phyloP scores from a whole-genome alignment of 2,113 vertebrate genomes.

The Dicrurus megarhynchus region DNA sequence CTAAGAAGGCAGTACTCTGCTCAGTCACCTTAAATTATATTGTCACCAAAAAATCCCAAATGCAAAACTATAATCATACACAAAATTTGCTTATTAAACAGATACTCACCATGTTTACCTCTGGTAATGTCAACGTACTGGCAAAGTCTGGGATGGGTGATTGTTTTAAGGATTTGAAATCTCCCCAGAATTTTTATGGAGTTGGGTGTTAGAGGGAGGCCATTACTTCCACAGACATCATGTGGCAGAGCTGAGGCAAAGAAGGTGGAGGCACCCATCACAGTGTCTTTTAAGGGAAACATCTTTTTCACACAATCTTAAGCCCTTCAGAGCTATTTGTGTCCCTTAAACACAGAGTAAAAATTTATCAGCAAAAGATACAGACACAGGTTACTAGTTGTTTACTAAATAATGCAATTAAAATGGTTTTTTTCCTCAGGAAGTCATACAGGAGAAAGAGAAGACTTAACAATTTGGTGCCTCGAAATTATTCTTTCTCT shows the following conservation, averaged over 20 bases:
- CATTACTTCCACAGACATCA: conserved; percentile 97
- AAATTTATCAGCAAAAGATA: not conserved
- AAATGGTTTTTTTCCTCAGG: not conserved
- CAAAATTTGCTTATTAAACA: not conserved
- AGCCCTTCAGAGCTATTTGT: not conserved
- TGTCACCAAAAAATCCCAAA: not conserved
- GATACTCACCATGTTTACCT: conserved; percentile 90
- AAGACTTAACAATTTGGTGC: not conserved
- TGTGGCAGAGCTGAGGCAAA: conserved; percentile 96
- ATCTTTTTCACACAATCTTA: conserved; percentile 58
- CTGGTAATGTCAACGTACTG: conserved; percentile 95
- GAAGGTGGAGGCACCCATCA: conserved; percentile 94
- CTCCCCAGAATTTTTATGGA: conserved; percentile 98
- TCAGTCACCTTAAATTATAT: not conserved
- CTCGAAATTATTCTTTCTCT: not conserved
- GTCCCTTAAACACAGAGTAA: not conserved
- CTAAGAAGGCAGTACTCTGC: not conserved
- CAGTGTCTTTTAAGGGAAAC: conserved; percentile 88
- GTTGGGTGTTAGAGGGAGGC: conserved; percentile 96
- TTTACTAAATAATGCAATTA: not conserved
- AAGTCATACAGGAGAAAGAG: not conserved
- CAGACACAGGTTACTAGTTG: not conserved
- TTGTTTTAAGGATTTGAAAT: conserved; percentile 96
- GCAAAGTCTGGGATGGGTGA: conserved; percentile 92
- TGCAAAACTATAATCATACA: not conserved